Evolutionary conservation across 2,888 invertebrate genomes (phyloP).

Genomic region (Drosophila kuntzei): DNA sequence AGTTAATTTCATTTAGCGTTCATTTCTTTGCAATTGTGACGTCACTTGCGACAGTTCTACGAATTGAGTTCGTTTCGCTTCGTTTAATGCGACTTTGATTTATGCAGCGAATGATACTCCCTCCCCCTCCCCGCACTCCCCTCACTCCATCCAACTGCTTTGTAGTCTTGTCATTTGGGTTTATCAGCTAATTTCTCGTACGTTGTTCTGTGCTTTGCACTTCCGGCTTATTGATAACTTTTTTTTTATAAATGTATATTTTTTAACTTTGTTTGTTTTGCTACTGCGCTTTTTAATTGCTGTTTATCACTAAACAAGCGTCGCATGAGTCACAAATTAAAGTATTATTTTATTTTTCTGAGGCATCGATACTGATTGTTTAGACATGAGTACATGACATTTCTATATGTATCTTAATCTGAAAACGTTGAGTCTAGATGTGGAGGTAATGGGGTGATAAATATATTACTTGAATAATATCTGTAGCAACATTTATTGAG

Average conservation of each 20-base stretch:
- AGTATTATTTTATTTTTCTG: neutral
- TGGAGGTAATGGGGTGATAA: slow-evolving; percentile 1
- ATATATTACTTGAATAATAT: neutral
- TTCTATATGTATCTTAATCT: slow-evolving; percentile 1
- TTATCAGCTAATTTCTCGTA: slow-evolving; percentile 55
- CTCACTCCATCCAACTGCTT: neutral
- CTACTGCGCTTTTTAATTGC: slow-evolving; percentile 43
- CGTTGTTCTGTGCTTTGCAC: slow-evolving; percentile 44
- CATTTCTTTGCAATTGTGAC: slow-evolving; percentile 47
- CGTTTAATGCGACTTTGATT: slow-evolving; percentile 52
- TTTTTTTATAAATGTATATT: slow-evolving; percentile 1
- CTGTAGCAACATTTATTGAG: neutral
- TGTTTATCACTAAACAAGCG: slow-evolving; percentile 36
- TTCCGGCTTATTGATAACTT: slow-evolving; percentile 52
- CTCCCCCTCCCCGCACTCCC: neutral
- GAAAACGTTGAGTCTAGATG: neutral
- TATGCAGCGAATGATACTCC: slow-evolving; percentile 36
- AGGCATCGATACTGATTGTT: neutral
- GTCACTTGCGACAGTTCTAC: slow-evolving; percentile 49
- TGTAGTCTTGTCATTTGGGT: slow-evolving; percentile 24
- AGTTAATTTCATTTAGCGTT: slow-evolving; percentile 27
- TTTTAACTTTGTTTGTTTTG: slow-evolving; percentile 21
- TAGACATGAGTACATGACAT: slow-evolving; percentile 4
- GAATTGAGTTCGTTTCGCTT: slow-evolving; percentile 48
- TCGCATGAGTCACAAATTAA: slow-evolving; percentile 41